Evolutionary conservation across 2,113 vertebrate species (phyloP).

Genomic region (Tenebrosternarchus preto): DNA sequence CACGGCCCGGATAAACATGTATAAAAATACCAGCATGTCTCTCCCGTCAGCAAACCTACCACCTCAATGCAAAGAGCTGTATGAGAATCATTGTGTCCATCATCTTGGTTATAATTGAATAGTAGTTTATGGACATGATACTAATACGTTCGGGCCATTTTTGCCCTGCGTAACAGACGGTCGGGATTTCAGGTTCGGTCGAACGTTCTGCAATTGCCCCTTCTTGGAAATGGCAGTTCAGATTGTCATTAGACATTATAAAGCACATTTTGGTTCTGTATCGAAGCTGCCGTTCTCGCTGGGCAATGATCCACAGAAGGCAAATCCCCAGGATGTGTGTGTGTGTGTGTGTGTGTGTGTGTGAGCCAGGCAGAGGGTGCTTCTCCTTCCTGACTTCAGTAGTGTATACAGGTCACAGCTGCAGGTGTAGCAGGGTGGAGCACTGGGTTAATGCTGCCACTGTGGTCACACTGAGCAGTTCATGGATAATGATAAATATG

Average conservation of each 20-base stretch:
- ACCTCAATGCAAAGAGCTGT: slow-evolving; percentile 50
- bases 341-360: too few species aligned
- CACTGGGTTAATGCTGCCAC: slow-evolving; percentile 62
- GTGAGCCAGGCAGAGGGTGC: slow-evolving; percentile 33
- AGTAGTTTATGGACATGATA: slow-evolving; percentile 55
- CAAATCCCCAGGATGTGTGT: too few species aligned
- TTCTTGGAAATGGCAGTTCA: slow-evolving; percentile 59
- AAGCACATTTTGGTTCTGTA: slow-evolving; percentile 71
- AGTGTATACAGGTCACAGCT: slow-evolving; percentile 52
- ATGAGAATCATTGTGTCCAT: slow-evolving; percentile 57
- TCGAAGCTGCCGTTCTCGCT: slow-evolving; percentile 46
- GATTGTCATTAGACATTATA: slow-evolving; percentile 72
- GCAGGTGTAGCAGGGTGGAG: slow-evolving; percentile 57
- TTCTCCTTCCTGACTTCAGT: slow-evolving; percentile 34
- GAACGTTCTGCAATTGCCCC: slow-evolving; percentile 48
- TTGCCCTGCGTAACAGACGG: slow-evolving; percentile 52
- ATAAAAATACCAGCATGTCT: slow-evolving; percentile 53
- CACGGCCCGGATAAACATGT: slow-evolving; percentile 53
- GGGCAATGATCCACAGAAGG: slow-evolving; percentile 45
- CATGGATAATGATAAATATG: slow-evolving; percentile 65
- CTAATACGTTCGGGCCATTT: slow-evolving; percentile 2
- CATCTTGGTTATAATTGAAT: slow-evolving; percentile 55
- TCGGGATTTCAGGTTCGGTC: slow-evolving; percentile 57
- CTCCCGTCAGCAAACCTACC: slow-evolving; percentile 56
- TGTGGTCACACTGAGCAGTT: slow-evolving; percentile 65